phyloP scores from a whole-genome alignment of 1,140 invertebrate species.

The Hesperophylax magnus region DNA sequence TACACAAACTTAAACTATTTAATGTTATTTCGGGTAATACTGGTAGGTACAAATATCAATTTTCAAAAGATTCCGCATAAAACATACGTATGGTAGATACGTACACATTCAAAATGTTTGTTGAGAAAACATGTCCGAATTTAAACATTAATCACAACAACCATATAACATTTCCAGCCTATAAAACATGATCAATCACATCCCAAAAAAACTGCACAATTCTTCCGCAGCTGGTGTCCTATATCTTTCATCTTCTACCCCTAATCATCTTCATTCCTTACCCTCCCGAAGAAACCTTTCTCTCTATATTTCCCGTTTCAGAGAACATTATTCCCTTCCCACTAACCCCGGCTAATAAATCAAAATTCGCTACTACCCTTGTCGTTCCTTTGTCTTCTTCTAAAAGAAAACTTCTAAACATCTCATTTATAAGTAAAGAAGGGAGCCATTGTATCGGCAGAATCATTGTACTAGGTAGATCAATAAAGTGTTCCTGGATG shows the following conservation, averaged over 20 bases:
- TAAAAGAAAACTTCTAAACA: slow-evolving; percentile 36
- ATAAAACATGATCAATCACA: too few relatives aligned
- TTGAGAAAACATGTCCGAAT: too few relatives aligned
- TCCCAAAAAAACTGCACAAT: slow-evolving; percentile 9
- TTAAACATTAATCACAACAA: too few relatives aligned
- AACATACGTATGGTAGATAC: too few relatives aligned
- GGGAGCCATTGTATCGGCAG: slow-evolving; percentile 7
- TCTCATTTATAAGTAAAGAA: slow-evolving; percentile 33
- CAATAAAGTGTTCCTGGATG: slow-evolving; percentile 13
- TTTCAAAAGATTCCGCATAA: too few relatives aligned
- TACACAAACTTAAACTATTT: too few relatives aligned
- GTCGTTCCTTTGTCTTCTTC: slow-evolving; percentile 28
- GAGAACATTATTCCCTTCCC: slow-evolving; percentile 16
- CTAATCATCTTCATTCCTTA: slow-evolving; percentile 17
- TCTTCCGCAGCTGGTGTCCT: slow-evolving; percentile 9
- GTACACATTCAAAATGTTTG: too few relatives aligned
- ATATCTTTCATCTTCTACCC: background rate
- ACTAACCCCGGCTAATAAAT: slow-evolving; percentile 28
- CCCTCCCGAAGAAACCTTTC: slow-evolving; percentile 10
- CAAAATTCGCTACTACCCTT: slow-evolving; percentile 23
- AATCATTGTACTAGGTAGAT: slow-evolving; percentile 4
- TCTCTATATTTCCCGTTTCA: slow-evolving; percentile 15
- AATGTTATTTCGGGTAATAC: too few relatives aligned
- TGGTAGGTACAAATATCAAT: too few relatives aligned
- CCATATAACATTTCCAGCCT: too few relatives aligned